phyloP scores from a whole-genome alignment of 1,140 invertebrate genomes.

The Drosophila ohnishii region DNA sequence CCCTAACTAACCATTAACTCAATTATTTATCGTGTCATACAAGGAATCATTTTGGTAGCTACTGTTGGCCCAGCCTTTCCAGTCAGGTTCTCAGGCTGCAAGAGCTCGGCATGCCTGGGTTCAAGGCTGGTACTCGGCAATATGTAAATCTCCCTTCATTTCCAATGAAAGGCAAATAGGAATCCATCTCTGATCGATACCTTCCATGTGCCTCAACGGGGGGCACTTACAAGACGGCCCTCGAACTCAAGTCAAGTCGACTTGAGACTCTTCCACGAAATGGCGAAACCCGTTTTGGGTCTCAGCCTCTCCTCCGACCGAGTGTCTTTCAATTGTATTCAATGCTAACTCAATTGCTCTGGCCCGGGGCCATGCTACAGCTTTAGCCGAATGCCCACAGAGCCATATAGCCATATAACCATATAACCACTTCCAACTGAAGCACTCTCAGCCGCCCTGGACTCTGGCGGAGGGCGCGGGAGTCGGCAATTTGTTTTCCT shows the following conservation, averaged over 20 bases:
- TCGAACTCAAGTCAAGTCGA: slow-evolving; percentile 29
- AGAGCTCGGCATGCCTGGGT: not conserved
- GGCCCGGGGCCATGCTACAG: slow-evolving; percentile 63
- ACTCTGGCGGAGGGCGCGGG: slow-evolving; percentile 2
- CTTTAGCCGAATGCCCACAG: slow-evolving; percentile 36
- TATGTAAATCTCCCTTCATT: slow-evolving; percentile 28
- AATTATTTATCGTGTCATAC: slow-evolving; percentile 6
- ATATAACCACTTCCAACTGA: slow-evolving; percentile 55
- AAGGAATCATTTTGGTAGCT: slow-evolving; percentile 23
- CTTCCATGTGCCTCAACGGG: slow-evolving; percentile 44
- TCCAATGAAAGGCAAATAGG: slow-evolving; percentile 52
- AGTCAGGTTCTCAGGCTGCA: slow-evolving; percentile 20
- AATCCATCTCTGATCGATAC: slow-evolving; percentile 44
- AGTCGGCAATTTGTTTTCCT: slow-evolving; percentile 48
- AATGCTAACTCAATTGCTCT: slow-evolving; percentile 77
- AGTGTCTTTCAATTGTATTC: slow-evolving; percentile 76
- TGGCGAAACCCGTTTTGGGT: slow-evolving; percentile 73
- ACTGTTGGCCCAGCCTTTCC: slow-evolving; percentile 13
- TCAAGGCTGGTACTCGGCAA: slow-evolving; percentile 33
- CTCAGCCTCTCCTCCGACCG: slow-evolving; percentile 48
- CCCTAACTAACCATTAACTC: not conserved
- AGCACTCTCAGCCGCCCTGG: slow-evolving; percentile 23
- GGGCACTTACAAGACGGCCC: slow-evolving; percentile 40
- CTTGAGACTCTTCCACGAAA: slow-evolving; percentile 70
- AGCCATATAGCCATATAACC: slow-evolving; percentile 9